Percentiles rank a stretch among this genome's conserved stretches.
phyloP scores from a whole-genome alignment of 2,113 vertebrate genomes.

The Cathartes aura region DNA sequence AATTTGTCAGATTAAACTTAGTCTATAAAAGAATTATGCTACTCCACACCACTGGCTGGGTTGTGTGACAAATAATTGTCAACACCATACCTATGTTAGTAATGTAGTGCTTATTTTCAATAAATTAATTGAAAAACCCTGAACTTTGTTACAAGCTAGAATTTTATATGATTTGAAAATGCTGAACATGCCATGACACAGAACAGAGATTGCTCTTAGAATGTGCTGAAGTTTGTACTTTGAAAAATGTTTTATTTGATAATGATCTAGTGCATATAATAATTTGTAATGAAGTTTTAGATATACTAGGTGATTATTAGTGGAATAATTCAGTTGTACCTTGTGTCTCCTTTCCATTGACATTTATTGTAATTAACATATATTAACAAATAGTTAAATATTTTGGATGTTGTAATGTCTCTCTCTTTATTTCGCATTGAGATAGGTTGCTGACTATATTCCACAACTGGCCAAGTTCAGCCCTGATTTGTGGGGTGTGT shows the following conservation, averaged over 20 bases:
- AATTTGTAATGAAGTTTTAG: background rate
- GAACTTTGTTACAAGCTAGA: background rate
- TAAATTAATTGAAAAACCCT: background rate
- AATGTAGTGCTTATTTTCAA: background rate
- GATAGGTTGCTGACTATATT: constrained; percentile 98
- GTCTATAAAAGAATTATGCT: background rate
- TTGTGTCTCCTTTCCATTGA: background rate
- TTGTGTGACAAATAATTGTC: background rate
- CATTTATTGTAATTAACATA: background rate
- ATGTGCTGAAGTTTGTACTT: background rate
- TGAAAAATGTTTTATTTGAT: background rate
- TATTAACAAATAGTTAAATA: background rate
- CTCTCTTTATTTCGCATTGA: background rate
- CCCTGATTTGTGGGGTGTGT: constrained; percentile 94
- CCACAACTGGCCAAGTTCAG: constrained; percentile 98
- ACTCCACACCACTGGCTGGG: background rate
- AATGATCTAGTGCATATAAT: background rate
- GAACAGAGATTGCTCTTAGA: background rate
- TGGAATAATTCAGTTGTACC: background rate
- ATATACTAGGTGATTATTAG: background rate
- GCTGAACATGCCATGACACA: background rate
- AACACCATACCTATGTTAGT: background rate
- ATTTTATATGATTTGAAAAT: background rate
- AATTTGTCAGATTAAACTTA: background rate
- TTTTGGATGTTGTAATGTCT: background rate